These are phyloP conservation scores for Anabas testudineus DNA, from an alignment of 2,797 vertebrate genomes.

Conservation along the genomic window DNA sequence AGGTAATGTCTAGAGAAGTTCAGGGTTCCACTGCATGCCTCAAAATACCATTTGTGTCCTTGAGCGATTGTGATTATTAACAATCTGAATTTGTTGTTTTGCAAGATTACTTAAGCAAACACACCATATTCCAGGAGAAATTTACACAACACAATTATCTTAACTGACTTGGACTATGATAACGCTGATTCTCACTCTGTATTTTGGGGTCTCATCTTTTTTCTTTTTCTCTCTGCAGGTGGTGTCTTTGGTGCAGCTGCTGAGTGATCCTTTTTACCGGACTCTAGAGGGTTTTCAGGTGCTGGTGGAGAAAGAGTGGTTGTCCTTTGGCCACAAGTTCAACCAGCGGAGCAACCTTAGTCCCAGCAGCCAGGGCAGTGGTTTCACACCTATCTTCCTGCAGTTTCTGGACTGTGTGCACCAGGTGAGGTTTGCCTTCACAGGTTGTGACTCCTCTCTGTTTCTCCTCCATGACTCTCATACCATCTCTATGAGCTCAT, in stretches of 20 bases:
- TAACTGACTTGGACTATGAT: background rate
- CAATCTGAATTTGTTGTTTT: no score
- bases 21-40: no score
- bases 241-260: slow-evolving; percentile 93
- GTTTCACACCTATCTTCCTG: slow-evolving; percentile 95
- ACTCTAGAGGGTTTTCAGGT: slow-evolving; percentile 97
- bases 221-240: slow-evolving; percentile 83
- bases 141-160: background rate
- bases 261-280: slow-evolving; percentile 97
- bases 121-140: background rate
- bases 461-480: slow-evolving; percentile 29
- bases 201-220: background rate
- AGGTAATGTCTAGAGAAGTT: no score
- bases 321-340: slow-evolving; percentile 98
- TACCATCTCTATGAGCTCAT: slow-evolving; percentile 69
- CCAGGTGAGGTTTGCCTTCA: slow-evolving; percentile 85
- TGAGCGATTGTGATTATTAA: no score
- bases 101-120: background rate
- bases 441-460: slow-evolving; percentile 25
- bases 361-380: slow-evolving; percentile 93
- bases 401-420: slow-evolving; percentile 98
- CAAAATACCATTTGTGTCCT: no score
- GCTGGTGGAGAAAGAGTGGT: slow-evolving; percentile 97
- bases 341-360: slow-evolving; percentile 94
- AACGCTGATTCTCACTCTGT: background rate